phyloP scores from a whole-genome alignment of 2,888 invertebrate genomes.

The Aradus depressus region DNA sequence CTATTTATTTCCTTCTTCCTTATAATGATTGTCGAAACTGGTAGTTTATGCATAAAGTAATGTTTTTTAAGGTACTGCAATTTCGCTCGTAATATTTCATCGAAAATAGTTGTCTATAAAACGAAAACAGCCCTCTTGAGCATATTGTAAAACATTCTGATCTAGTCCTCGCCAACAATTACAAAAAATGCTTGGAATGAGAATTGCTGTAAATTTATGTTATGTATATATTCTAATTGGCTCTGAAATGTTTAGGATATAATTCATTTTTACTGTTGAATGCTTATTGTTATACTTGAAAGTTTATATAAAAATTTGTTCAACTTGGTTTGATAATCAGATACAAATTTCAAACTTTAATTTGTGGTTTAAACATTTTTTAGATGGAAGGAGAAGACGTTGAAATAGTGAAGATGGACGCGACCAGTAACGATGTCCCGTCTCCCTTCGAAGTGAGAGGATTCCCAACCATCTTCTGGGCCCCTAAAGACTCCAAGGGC shows the following conservation, averaged over 20 bases:
- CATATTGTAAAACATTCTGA: too few relatives aligned
- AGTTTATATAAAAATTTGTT: background rate
- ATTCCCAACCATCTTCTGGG: conserved; percentile 96
- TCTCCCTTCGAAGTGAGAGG: conserved; percentile 81
- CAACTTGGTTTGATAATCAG: background rate
- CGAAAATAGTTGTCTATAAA: too few relatives aligned
- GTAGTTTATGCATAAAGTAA: too few relatives aligned
- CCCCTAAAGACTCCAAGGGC: conserved; percentile 67
- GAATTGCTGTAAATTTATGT: too few relatives aligned
- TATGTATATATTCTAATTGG: too few relatives aligned
- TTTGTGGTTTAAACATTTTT: conserved; percentile 28
- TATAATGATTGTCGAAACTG: too few relatives aligned
- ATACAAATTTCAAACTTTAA: background rate
- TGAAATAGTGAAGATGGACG: conserved; percentile 94
- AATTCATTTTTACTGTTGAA: background rate
- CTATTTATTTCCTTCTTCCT: too few relatives aligned
- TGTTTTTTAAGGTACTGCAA: too few relatives aligned
- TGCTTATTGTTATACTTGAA: background rate
- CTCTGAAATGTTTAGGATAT: background rate
- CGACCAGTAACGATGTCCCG: conserved; percentile 96
- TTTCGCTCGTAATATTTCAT: too few relatives aligned
- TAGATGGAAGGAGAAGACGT: conserved; percentile 75
- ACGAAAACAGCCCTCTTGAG: too few relatives aligned
- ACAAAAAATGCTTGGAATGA: too few relatives aligned
- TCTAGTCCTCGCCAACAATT: too few relatives aligned